phyloP scores from a whole-genome alignment of 2,797 vertebrate species.

The Hyperoplus lanceolatus region DNA sequence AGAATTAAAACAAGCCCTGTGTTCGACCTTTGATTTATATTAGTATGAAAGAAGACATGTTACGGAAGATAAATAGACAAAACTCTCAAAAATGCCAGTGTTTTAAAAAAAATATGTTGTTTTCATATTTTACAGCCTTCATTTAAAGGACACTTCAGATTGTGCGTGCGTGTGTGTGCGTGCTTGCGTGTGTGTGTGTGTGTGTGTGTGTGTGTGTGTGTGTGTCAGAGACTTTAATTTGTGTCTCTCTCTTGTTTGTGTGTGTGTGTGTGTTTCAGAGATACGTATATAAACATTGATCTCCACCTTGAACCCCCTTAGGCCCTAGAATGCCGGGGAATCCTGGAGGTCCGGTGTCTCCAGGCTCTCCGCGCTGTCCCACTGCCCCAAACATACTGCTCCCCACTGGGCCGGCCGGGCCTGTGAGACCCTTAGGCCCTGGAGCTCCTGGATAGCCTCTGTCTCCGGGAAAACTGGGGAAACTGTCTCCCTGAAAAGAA shows the following conservation, averaged over 20 bases:
- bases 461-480: conserved; percentile 61
- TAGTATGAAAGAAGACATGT: too few species aligned
- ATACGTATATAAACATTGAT: background rate
- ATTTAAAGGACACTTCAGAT: background rate
- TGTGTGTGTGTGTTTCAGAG: too few species aligned
- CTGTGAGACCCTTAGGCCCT: conserved; percentile 73
- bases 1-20: background rate
- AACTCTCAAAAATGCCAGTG: too few species aligned
- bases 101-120: too few species aligned
- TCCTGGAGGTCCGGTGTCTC: conserved; percentile 74
- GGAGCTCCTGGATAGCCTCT: conserved; percentile 63
- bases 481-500: conserved; percentile 73
- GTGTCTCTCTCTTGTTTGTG: too few species aligned
- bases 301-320: conserved; percentile 77
- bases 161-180: too few species aligned
- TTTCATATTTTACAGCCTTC: background rate
- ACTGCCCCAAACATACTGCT: conserved; percentile 66
- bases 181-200: too few species aligned
- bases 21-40: too few species aligned
- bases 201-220: too few species aligned
- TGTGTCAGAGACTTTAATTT: too few species aligned
- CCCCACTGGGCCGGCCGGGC: conserved; percentile 72
- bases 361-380: conserved; percentile 72
- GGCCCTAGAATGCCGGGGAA: conserved; percentile 62
- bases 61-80: too few species aligned